These are phyloP conservation scores for Drosophila arizonae DNA, from an alignment of 1,140 invertebrate genomes.

Conservation along the genomic window DNA sequence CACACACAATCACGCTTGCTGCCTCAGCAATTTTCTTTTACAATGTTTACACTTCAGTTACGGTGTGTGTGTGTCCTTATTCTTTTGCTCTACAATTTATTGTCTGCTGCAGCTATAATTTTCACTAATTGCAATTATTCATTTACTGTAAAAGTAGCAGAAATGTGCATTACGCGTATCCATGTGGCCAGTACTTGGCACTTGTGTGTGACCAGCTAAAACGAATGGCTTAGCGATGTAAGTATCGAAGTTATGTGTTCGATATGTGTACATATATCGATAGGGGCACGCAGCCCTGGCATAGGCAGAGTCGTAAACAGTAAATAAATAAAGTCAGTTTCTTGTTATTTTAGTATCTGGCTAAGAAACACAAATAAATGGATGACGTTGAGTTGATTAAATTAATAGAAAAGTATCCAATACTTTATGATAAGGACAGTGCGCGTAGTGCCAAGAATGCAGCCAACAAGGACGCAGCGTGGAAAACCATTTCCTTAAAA, in stretches of 20 bases:
- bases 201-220: slow-evolving; percentile 30
- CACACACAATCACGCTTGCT: slow-evolving; percentile 42
- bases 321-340: too few relatives aligned
- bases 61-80: background rate
- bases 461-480: slow-evolving; percentile 64
- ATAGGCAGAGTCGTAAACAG: background rate
- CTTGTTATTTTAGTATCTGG: background rate
- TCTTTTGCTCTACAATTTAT: slow-evolving; percentile 1
- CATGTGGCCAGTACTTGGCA: slow-evolving; percentile 22
- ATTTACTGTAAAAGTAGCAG: slow-evolving; percentile 16
- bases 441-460: slow-evolving; percentile 64
- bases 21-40: slow-evolving; percentile 24
- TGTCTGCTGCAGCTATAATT: background rate
- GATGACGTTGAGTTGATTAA: slow-evolving; percentile 65
- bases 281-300: background rate
- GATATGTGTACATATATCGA: slow-evolving; percentile 14
- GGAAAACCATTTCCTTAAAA: slow-evolving; percentile 65
- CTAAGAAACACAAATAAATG: slow-evolving; percentile 39
- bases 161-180: slow-evolving; percentile 20
- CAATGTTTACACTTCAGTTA: slow-evolving; percentile 21
- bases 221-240: background rate
- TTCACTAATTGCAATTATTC: slow-evolving; percentile 13
- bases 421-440: slow-evolving; percentile 71
- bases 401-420: slow-evolving; percentile 66
- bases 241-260: background rate